Evolutionary conservation across 1,140 invertebrate species (phyloP).

Genomic region (Calliphora vicina): DNA sequence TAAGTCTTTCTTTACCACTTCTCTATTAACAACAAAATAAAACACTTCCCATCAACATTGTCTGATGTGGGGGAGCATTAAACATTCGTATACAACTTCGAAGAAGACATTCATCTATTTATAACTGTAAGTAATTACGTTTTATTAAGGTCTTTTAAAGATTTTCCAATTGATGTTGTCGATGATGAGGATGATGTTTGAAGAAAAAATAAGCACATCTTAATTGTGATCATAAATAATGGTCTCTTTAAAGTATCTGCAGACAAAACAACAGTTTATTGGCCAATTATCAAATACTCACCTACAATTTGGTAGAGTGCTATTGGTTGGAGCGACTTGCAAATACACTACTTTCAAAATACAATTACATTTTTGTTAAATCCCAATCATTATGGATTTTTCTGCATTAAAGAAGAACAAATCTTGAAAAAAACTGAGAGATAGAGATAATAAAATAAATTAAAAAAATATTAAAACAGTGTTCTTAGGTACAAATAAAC

Average conservation of each 20-base stretch:
- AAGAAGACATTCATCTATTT: not conserved
- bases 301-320: no score
- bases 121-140: constrained; percentile 25
- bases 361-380: no score
- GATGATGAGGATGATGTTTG: not conserved
- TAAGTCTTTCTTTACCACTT: no score
- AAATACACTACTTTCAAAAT: no score
- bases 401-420: no score
- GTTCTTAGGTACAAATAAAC: no score
- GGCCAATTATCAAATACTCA: no score
- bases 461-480: no score
- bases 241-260: not conserved
- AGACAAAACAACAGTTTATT: not conserved
- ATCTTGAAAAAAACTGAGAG: no score
- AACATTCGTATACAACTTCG: not conserved
- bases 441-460: no score
- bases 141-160: constrained; percentile 1
- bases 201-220: not conserved
- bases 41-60: not conserved
- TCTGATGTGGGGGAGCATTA: not conserved
- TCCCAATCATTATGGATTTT: no score
- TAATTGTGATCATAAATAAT: constrained; percentile 30
- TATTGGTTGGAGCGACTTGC: no score
- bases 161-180: not conserved
- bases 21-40: not conserved